A percentile compares a stretch with the other conserved stretches of the same genome.
phyloP scores from a whole-genome alignment of 2,113 vertebrate genomes.

The Euleptes europaea region DNA sequence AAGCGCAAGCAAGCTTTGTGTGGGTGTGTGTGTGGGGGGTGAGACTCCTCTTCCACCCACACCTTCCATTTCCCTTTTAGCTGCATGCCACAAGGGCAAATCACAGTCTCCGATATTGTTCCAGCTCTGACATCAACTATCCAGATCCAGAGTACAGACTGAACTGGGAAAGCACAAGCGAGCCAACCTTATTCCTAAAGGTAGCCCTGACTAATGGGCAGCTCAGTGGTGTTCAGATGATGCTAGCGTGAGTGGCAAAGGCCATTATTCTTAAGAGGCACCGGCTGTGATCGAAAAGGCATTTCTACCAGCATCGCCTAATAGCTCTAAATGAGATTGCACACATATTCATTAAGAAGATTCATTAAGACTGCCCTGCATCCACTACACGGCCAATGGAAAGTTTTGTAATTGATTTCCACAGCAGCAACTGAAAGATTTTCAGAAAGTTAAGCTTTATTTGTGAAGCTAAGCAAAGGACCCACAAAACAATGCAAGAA shows the following conservation, averaged over 20 bases:
- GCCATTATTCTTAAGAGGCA: not conserved
- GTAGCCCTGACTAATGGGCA: not conserved
- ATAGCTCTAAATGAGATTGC: not conserved
- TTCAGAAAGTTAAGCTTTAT: slow-evolving; percentile 20
- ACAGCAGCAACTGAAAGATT: not conserved
- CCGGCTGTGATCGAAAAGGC: not conserved
- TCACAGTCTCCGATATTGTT: no score
- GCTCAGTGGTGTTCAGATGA: not conserved
- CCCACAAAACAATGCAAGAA: not conserved
- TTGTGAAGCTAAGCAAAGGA: not conserved
- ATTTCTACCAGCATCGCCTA: not conserved
- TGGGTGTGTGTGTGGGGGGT: no score
- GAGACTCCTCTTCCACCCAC: no score
- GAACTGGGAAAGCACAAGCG: not conserved
- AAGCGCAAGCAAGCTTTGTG: no score
- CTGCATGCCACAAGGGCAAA: no score
- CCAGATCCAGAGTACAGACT: no score
- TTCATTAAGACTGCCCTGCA: slow-evolving; percentile 1
- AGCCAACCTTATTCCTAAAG: not conserved
- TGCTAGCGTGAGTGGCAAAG: not conserved
- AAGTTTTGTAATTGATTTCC: not conserved
- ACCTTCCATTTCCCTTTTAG: no score
- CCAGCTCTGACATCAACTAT: no score
- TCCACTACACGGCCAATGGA: not conserved
- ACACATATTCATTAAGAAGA: not conserved